phyloP scores from a whole-genome alignment of 2,888 invertebrate genomes.

The Nebria brevicollis region DNA sequence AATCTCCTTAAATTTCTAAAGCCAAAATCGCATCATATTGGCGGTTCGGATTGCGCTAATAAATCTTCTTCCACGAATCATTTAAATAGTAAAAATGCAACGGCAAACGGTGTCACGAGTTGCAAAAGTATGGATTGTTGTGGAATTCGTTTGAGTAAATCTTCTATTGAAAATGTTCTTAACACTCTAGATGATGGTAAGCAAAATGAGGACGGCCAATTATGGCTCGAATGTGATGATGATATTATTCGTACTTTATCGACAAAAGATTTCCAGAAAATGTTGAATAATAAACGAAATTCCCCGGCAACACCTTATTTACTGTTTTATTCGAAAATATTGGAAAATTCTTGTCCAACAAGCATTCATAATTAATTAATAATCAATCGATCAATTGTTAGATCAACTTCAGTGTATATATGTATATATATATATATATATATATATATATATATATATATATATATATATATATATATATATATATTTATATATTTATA shows the following conservation, averaged over 20 bases:
- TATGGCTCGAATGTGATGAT: slow-evolving; percentile 91
- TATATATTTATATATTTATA: too few species aligned
- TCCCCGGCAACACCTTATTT: slow-evolving; percentile 88
- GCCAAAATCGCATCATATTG: slow-evolving; percentile 53
- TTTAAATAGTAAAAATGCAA: slow-evolving; percentile 53
- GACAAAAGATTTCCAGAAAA: slow-evolving; percentile 75
- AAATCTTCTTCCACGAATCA: slow-evolving; percentile 50
- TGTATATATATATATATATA: too few species aligned
- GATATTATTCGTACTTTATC: slow-evolving; percentile 84
- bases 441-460: too few species aligned
- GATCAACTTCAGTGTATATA: not conserved
- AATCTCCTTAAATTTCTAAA: slow-evolving; percentile 60
- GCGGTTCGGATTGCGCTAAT: slow-evolving; percentile 56
- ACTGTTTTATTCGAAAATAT: slow-evolving; percentile 75
- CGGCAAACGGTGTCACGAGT: slow-evolving; percentile 55
- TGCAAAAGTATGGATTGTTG: slow-evolving; percentile 71
- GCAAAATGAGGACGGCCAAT: slow-evolving; percentile 56
- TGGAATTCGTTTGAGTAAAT: slow-evolving; percentile 65
- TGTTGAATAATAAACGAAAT: slow-evolving; percentile 77
- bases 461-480: too few species aligned
- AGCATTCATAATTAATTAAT: not conserved
- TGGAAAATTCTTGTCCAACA: slow-evolving; percentile 41
- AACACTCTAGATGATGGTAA: slow-evolving; percentile 56
- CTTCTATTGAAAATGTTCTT: slow-evolving; percentile 57
- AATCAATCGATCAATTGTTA: not conserved